Evolutionary conservation across 2,797 vertebrate genomes (phyloP).

Genomic region (Geotrypetes seraphini): DNA sequence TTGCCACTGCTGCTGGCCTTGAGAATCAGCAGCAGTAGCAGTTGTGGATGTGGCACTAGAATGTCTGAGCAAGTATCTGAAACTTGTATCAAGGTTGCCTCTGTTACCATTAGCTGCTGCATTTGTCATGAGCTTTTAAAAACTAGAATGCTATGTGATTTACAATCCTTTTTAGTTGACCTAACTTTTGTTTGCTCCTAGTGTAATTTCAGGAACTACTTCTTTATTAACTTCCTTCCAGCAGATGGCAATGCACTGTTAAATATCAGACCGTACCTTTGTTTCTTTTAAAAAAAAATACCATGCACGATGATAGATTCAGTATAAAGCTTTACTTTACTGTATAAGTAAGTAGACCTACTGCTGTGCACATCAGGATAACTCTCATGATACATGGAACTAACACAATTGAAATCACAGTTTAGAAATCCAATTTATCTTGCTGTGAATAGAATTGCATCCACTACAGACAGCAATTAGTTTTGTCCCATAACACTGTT

Average conservation of each 20-base stretch:
- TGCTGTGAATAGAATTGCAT: conserved; percentile 61
- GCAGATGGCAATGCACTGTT: conserved; percentile 24
- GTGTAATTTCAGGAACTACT: too few species aligned
- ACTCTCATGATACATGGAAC: conserved; percentile 36
- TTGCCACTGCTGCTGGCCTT: too few species aligned
- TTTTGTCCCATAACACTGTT: conserved; percentile 43
- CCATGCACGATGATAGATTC: conserved; percentile 24
- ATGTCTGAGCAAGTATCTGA: too few species aligned
- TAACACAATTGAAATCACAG: conserved; percentile 49
- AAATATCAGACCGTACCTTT: conserved; percentile 2
- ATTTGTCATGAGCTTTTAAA: too few species aligned
- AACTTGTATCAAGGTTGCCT: too few species aligned
- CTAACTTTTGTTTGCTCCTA: too few species aligned
- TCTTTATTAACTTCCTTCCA: conserved; percentile 21
- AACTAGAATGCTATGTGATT: too few species aligned
- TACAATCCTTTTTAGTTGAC: too few species aligned
- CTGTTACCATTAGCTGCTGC: too few species aligned
- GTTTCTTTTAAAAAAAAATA: conserved; percentile 3
- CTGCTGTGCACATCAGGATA: conserved; percentile 48
- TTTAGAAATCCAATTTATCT: conserved; percentile 61
- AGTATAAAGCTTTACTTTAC: conserved; percentile 25
- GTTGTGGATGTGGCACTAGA: too few species aligned
- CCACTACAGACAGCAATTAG: conserved; percentile 53
- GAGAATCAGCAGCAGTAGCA: too few species aligned
- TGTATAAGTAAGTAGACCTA: conserved; percentile 37